Percentiles rank a stretch among this genome's conserved stretches.
These are phyloP conservation scores for Vollenhovia emeryi DNA, from an alignment of 1,140 invertebrate species.

Conservation along the genomic window DNA sequence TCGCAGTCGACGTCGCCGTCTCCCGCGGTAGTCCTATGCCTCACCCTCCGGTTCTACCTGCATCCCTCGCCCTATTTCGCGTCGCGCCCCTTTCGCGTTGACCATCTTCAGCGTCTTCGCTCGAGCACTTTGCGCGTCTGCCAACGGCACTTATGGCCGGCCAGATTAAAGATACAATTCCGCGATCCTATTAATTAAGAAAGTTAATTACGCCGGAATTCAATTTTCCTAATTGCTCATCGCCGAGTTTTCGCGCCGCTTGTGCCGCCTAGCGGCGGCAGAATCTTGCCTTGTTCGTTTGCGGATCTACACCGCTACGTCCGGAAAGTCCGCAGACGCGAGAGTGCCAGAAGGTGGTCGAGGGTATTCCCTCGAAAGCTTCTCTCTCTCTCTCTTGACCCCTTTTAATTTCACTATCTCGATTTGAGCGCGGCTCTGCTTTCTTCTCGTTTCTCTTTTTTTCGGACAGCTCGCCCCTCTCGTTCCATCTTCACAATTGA, in stretches of 20 bases:
- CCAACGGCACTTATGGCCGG: conserved; percentile 66
- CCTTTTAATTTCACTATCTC: conserved; percentile 61
- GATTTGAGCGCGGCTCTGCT: conserved; percentile 12
- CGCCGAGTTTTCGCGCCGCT: conserved; percentile 61
- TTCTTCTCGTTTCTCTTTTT: neutral
- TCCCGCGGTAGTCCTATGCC: conserved; percentile 52
- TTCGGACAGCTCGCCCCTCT: neutral
- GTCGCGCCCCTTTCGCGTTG: conserved; percentile 20
- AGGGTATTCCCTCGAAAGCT: conserved; percentile 23
- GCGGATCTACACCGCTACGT: conserved; percentile 11
- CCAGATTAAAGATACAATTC: conserved; percentile 79
- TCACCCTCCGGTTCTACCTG: conserved; percentile 16
- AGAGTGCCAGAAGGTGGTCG: neutral
- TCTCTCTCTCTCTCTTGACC: conserved; percentile 11
- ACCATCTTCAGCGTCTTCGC: neutral
- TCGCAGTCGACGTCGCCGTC: conserved; percentile 55
- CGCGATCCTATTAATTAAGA: conserved; percentile 79
- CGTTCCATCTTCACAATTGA: neutral
- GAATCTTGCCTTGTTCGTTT: conserved; percentile 39
- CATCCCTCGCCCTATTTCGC: neutral
- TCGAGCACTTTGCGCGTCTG: conserved; percentile 50
- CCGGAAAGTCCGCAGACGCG: neutral
- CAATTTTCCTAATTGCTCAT: conserved; percentile 80
- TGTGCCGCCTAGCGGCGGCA: conserved; percentile 20
- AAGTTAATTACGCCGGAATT: conserved; percentile 78